These are phyloP conservation scores for Pipra filicauda DNA, from an alignment of 2,113 vertebrate species.

Conservation along the genomic window DNA sequence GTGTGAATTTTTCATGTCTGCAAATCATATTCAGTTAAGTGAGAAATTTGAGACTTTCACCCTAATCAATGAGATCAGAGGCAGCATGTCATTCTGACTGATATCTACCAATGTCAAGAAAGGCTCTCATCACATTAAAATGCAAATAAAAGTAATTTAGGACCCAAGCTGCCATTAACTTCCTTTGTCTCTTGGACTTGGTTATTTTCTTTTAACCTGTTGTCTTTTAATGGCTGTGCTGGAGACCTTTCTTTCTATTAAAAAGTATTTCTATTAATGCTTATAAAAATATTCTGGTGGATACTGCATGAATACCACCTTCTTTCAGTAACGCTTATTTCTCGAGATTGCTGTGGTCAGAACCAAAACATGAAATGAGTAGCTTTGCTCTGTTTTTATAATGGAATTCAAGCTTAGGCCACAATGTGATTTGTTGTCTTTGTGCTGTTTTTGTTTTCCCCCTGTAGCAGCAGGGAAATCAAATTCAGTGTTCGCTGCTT, in stretches of 20 bases:
- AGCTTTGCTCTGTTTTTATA: neutral
- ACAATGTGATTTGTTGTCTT: neutral
- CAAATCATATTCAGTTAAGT: neutral
- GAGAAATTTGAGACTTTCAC: neutral
- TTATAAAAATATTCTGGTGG: neutral
- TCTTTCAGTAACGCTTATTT: neutral
- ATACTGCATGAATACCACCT: neutral
- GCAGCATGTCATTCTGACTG: neutral
- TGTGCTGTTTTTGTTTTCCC: neutral
- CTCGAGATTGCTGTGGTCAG: neutral
- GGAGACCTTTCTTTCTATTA: neutral
- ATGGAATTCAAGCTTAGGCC: neutral
- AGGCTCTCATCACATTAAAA: neutral
- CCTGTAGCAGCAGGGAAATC: neutral
- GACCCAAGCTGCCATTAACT: neutral
- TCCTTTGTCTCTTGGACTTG: neutral
- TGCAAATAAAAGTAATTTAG: neutral
- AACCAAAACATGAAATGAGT: neutral
- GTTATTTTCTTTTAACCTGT: neutral
- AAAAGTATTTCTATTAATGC: neutral
- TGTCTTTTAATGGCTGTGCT: neutral
- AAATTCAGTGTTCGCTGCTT: neutral
- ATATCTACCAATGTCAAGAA: neutral
- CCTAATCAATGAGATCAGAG: neutral
- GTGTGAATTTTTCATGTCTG: neutral